Percentiles rank a stretch among this genome's conserved stretches.
Evolutionary conservation across 2,797 vertebrate species (phyloP).

Genomic region (Rhinophrynus dorsalis): DNA sequence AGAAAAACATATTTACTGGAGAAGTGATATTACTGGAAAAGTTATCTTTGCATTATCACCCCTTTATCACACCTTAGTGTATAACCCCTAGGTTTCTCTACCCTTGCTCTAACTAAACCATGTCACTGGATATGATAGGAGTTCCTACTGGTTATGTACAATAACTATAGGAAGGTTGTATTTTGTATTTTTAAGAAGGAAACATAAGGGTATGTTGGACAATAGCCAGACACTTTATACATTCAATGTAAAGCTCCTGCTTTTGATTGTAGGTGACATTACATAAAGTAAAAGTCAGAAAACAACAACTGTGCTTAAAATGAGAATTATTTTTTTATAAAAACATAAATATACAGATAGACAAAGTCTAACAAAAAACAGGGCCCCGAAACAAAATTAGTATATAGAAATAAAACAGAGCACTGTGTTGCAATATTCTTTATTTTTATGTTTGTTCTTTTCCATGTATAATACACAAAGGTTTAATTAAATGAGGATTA

Average conservation of each 20-base stretch:
- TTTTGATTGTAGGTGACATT: too few relatives aligned
- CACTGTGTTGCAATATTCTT: conserved; percentile 23
- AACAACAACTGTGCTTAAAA: neutral
- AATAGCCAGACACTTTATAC: neutral
- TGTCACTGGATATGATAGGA: neutral
- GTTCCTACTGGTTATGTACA: neutral
- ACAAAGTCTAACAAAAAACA: too few relatives aligned
- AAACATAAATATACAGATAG: too few relatives aligned
- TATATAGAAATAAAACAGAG: neutral
- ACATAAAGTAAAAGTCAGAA: too few relatives aligned
- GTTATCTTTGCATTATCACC: too few relatives aligned
- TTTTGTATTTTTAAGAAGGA: neutral
- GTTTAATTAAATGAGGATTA: conserved; percentile 83
- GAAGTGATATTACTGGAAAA: too few relatives aligned
- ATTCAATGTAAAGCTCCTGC: neutral
- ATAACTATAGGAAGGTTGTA: neutral
- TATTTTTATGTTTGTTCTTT: conserved; percentile 73
- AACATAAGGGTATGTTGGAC: neutral
- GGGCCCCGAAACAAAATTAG: too few relatives aligned
- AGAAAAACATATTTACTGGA: too few relatives aligned
- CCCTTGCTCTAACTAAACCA: neutral
- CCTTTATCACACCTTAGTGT: too few relatives aligned
- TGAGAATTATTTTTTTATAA: too few relatives aligned
- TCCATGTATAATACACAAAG: conserved; percentile 74
- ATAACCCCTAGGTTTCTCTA: too few relatives aligned